A percentile compares a stretch with the other conserved stretches of the same genome.
Evolutionary conservation across 2,113 vertebrate species (phyloP).

Genomic region (Columba janthina): DNA sequence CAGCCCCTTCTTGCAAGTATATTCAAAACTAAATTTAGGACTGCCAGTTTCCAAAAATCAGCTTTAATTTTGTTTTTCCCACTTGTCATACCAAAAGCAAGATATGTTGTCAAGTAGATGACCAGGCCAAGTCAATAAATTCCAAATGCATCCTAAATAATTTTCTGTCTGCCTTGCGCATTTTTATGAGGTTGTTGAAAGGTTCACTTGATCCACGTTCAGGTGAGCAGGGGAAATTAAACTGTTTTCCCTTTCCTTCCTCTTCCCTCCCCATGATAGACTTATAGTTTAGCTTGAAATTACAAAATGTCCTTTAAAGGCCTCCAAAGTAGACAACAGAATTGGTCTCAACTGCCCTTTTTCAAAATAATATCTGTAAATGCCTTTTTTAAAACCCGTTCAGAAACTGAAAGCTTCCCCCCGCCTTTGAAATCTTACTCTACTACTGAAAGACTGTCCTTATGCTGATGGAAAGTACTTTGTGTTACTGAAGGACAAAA

Average conservation of each 20-base stretch:
- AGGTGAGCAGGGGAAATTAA: conserved; percentile 13
- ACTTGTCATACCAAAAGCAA: not conserved
- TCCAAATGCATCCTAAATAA: not conserved
- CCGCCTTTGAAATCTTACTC: not conserved
- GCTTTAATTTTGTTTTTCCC: not conserved
- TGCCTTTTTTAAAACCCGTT: not conserved
- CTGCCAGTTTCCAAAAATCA: not conserved
- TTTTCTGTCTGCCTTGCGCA: conserved; percentile 7
- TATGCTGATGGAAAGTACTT: not conserved
- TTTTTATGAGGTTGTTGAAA: not conserved
- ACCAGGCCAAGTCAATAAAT: conserved; percentile 30
- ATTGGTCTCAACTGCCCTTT: not conserved
- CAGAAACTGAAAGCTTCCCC: not conserved
- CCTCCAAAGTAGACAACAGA: not conserved
- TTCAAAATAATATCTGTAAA: not conserved
- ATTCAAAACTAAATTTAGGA: not conserved
- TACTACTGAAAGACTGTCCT: not conserved
- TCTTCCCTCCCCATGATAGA: not conserved
- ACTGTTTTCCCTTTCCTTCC: not conserved
- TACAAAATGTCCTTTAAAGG: not conserved
- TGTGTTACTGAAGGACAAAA: not conserved
- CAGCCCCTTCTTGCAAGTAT: not conserved
- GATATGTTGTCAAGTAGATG: not conserved
- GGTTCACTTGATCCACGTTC: not conserved
- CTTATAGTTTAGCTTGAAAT: not conserved